These are phyloP conservation scores for Podilymbus podiceps DNA, from an alignment of 2,113 vertebrate species.

Conservation along the genomic window DNA sequence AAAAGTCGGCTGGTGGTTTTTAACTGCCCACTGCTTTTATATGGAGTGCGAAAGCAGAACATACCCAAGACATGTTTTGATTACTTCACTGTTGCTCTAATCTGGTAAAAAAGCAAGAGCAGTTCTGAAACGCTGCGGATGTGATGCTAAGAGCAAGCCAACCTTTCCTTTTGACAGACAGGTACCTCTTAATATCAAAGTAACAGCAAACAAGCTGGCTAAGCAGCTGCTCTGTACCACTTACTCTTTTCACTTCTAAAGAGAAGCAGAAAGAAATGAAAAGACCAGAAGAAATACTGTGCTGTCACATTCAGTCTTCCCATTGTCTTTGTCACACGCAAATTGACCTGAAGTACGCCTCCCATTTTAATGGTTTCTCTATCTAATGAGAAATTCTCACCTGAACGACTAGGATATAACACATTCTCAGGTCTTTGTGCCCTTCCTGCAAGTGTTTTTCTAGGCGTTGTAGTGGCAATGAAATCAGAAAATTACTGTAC, in stretches of 20 bases:
- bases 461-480: constrained; percentile 32
- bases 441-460: not conserved
- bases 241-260: not conserved
- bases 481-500: not conserved
- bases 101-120: not conserved
- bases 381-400: not conserved
- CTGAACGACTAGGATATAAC: not conserved
- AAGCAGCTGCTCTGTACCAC: not conserved
- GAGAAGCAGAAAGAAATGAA: not conserved
- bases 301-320: constrained; percentile 1
- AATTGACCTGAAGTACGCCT: not conserved
- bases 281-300: not conserved
- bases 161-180: not conserved
- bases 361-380: not conserved
- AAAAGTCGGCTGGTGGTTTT: not conserved
- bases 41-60: not conserved
- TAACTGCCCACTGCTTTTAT: not conserved
- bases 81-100: not conserved
- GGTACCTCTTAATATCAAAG: not conserved
- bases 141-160: not conserved
- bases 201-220: not conserved
- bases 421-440: not conserved
- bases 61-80: not conserved
- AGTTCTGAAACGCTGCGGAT: not conserved
- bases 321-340: not conserved